phyloP scores from a whole-genome alignment of 2,888 invertebrate species.

The Prosapia bicincta region DNA sequence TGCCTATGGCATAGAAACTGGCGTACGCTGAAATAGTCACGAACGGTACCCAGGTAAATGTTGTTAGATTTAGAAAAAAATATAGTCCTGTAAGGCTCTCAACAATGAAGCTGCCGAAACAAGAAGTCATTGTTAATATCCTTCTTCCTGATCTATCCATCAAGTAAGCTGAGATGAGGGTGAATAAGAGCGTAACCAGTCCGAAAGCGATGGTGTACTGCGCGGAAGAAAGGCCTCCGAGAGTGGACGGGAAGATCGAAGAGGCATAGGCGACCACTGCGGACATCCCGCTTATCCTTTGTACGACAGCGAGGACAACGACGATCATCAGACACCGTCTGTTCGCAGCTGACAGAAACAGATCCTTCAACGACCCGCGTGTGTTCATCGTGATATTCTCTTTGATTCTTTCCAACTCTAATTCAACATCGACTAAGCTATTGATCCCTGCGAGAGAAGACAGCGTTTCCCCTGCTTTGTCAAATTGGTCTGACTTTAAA shows the following conservation, averaged over 20 bases:
- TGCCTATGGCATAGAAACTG: constrained; percentile 34
- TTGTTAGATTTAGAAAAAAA: constrained; percentile 19
- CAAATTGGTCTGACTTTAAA: constrained; percentile 15
- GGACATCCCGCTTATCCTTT: constrained; percentile 37
- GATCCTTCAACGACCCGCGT: constrained; percentile 18
- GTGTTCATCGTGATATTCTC: not conserved
- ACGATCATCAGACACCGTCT: constrained; percentile 33
- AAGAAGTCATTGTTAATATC: constrained; percentile 33
- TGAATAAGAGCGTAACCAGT: constrained; percentile 34
- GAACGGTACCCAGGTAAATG: constrained; percentile 30
- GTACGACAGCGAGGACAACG: constrained; percentile 33
- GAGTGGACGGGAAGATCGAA: constrained; percentile 32
- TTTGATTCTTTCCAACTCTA: constrained; percentile 6
- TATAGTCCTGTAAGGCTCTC: constrained; percentile 34
- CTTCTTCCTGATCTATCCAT: constrained; percentile 36
- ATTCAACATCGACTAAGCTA: not conserved
- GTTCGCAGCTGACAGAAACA: constrained; percentile 20
- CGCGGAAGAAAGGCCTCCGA: constrained; percentile 33
- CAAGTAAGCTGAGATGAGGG: constrained; percentile 33
- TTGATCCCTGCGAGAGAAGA: constrained; percentile 9
- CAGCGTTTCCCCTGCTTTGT: constrained; percentile 12
- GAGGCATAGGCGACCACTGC: constrained; percentile 37
- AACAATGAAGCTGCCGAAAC: constrained; percentile 30
- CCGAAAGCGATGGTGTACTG: constrained; percentile 38
- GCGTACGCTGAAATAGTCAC: constrained; percentile 33